Percentiles rank a stretch among this genome's conserved stretches.
Conservation (phyloP, 1,140 invertebrate species). For the Papilio glaucus region DNA sequence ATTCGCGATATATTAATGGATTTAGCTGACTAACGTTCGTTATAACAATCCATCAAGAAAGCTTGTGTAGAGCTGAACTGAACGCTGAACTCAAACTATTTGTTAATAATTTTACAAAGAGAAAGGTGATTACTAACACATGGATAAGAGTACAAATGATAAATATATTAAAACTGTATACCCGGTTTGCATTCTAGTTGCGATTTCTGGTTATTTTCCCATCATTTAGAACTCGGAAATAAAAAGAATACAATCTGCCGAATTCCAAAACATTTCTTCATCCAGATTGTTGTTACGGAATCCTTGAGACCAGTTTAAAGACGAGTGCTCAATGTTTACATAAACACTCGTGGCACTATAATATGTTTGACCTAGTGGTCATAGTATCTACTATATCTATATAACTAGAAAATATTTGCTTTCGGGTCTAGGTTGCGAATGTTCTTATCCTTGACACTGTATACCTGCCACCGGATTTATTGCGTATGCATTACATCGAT, state of each 20-base stretch:
- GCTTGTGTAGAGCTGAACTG: not conserved
- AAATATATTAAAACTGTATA: too few species aligned
- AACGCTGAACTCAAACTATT: not conserved
- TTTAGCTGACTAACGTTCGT: not conserved
- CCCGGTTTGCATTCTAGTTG: too few species aligned
- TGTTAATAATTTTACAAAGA: conserved; percentile 8
- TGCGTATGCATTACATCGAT: not conserved
- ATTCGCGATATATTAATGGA: not conserved
- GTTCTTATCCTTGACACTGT: not conserved
- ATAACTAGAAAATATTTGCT: conserved; percentile 9
- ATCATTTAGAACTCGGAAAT: too few species aligned
- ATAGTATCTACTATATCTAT: conserved; percentile 5
- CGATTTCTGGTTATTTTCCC: too few species aligned
- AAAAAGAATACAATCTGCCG: too few species aligned
- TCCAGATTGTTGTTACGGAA: not conserved
- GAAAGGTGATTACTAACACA: conserved; percentile 12
- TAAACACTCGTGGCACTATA: conserved; percentile 13
- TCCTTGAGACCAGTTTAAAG: not conserved
- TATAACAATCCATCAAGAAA: not conserved
- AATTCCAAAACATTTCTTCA: too few species aligned
- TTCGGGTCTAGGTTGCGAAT: not conserved
- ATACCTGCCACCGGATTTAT: not conserved
- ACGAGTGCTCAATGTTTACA: not conserved
- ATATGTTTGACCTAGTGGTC: conserved; percentile 6
- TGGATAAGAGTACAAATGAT: not conserved